A percentile compares a stretch with the other conserved stretches of the same genome.
phyloP scores from a whole-genome alignment of 2,797 vertebrate species.

The Sitta carolinensis region DNA sequence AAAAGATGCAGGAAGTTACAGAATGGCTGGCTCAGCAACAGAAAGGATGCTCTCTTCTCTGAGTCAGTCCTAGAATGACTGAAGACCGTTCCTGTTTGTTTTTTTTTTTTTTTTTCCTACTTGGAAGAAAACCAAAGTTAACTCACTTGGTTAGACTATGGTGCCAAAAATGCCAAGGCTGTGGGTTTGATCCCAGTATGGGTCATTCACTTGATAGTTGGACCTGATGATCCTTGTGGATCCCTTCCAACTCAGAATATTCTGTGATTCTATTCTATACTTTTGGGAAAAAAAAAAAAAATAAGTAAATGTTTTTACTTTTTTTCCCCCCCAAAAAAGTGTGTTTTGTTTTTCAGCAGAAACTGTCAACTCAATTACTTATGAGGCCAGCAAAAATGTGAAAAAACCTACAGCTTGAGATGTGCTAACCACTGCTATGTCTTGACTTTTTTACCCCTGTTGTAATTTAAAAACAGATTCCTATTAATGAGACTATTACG shows the following conservation, averaged over 20 bases:
- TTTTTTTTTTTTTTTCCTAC: not conserved
- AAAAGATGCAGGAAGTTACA: not conserved
- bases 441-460: not conserved
- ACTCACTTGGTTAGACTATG: not conserved
- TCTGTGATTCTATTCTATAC: not conserved
- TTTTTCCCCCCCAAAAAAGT: not conserved
- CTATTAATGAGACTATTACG: not conserved
- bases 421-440: not conserved
- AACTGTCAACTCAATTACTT: not conserved
- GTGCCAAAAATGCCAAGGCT: not conserved
- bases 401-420: not conserved
- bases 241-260: not conserved
- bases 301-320: not conserved
- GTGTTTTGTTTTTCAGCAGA: not conserved
- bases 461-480: not conserved
- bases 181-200: not conserved
- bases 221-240: not conserved
- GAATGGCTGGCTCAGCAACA: not conserved
- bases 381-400: not conserved
- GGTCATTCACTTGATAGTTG: not conserved
- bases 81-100: fast-evolving
- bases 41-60: not conserved
- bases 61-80: not conserved
- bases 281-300: not conserved
- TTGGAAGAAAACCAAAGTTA: not conserved